Percentiles rank a stretch among this genome's conserved stretches.
These are phyloP conservation scores for Drosophila prosaltans DNA, from an alignment of 1,140 invertebrate species.

Conservation along the genomic window DNA sequence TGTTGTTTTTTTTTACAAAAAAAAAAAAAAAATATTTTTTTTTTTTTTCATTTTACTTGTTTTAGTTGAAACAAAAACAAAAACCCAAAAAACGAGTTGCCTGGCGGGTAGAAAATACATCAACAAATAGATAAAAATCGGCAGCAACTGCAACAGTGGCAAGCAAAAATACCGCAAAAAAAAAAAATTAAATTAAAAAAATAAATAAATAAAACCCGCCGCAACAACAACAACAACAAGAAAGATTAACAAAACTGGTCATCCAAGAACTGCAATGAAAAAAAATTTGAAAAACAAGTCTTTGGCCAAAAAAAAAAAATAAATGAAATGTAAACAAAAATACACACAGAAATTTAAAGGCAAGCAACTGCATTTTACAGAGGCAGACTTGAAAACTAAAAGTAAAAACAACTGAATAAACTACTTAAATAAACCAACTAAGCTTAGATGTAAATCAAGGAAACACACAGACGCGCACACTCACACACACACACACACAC, in stretches of 20 bases:
- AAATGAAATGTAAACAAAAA: slow-evolving; percentile 17
- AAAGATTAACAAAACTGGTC: slow-evolving; percentile 62
- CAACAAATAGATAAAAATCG: slow-evolving; percentile 33
- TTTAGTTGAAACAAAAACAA: slow-evolving; percentile 26
- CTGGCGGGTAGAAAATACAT: slow-evolving; percentile 17
- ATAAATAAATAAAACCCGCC: slow-evolving; percentile 60
- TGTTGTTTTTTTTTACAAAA: slow-evolving; percentile 40
- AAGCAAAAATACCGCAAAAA: slow-evolving; percentile 56
- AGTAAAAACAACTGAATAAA: slow-evolving; percentile 28
- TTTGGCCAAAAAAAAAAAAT: slow-evolving; percentile 64
- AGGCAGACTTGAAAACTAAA: slow-evolving; percentile 60
- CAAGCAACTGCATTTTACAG: slow-evolving; percentile 30
- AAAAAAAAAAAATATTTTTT: slow-evolving; percentile 38
- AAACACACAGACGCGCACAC: slow-evolving; percentile 50
- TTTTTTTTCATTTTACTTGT: too few relatives aligned
- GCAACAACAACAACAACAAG: slow-evolving; percentile 1
- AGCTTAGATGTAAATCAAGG: slow-evolving; percentile 73
- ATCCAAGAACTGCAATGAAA: slow-evolving; percentile 71
- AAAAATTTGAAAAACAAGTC: slow-evolving; percentile 53
- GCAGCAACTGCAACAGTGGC: slow-evolving; percentile 10
- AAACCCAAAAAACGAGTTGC: slow-evolving; percentile 14
- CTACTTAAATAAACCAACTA: slow-evolving; percentile 40
- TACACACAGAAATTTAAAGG: slow-evolving; percentile 37
- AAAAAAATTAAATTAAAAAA: slow-evolving; percentile 54
- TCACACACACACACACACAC: slow-evolving; percentile 24